Evolutionary conservation across 2,888 invertebrate genomes (phyloP), one percentile per base, ranked within the genome.

Genomic region (Chrysolina oricalcia): DNA sequence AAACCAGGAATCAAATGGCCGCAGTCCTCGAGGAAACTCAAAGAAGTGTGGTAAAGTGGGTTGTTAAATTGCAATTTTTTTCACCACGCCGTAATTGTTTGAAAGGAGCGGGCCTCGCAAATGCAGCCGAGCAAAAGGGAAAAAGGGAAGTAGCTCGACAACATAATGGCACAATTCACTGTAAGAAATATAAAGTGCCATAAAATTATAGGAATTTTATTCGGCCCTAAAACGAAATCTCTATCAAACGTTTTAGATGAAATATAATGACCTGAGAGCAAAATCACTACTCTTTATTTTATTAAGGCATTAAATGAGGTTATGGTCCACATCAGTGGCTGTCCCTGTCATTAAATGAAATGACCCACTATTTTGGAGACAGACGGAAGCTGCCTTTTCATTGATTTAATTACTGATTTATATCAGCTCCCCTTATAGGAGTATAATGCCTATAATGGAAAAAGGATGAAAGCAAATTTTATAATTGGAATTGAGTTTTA

Each of bases 121-220:
- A 78, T 77, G 80, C 80, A 75, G 72, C 76, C 75, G 70, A 73
- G 80, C 80, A 81, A 80, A 82, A 83, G 80, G 76, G 80, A 78
- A 80, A 77, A 76, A 81, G 80, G 81, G 82, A 84, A 86, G 86
- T 85, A 83, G 84, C 84, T 84, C 80, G 81, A 83, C 83, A 82
- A 86, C 85, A 86, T 87, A 87, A 87, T 87, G 83, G 86, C 85
- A 82, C 86, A 85, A 86, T 86, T 86, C 85, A 83, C 85, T 82
- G 81, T 81, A 81, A 83, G 85, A 86, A 86, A 86, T 83, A 86
- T 86, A 86, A 87, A 87, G 86, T 86, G 87, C 86, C 86, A 83
- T 87, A 86, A 87, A 87, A 87, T 87, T 87, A 86, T 86, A 84
- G 87, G 86, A 86, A 86, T 87, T 87, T 87, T 86, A 86, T 86